Conservation (phyloP, 1,140 invertebrate species). For the Diuraphis noxia region DNA sequence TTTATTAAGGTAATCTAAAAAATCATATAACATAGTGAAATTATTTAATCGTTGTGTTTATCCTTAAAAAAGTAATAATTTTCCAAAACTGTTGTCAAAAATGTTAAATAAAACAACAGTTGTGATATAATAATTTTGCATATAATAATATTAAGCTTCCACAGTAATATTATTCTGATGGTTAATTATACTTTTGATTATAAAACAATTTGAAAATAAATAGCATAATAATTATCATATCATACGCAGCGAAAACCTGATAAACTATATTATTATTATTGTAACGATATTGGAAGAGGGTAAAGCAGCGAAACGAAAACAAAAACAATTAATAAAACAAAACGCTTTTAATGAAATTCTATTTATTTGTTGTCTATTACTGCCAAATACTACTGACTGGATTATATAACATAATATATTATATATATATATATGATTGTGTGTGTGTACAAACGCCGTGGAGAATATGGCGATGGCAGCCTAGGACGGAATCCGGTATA, state of each 20-base stretch:
- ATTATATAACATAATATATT: not conserved
- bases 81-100: not conserved
- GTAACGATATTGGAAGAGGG: not conserved
- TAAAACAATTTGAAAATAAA: not conserved
- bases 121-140: not conserved
- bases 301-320: not conserved
- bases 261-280: not conserved
- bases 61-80: not conserved
- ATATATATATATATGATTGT: not conserved
- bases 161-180: not conserved
- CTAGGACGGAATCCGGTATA: not conserved
- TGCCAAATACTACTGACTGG: not conserved
- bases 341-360: not conserved
- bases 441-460: not conserved
- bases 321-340: not conserved
- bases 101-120: not conserved
- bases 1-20: not conserved
- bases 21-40: not conserved
- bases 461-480: not conserved
- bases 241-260: not conserved
- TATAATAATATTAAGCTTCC: not conserved
- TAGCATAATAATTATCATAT: not conserved
- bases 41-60: not conserved
- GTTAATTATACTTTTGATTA: not conserved
- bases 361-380: not conserved